Base-by-base conservation (phyloP, 1,140 invertebrate genomes). In the Brachionus rotundiformis region DNA sequence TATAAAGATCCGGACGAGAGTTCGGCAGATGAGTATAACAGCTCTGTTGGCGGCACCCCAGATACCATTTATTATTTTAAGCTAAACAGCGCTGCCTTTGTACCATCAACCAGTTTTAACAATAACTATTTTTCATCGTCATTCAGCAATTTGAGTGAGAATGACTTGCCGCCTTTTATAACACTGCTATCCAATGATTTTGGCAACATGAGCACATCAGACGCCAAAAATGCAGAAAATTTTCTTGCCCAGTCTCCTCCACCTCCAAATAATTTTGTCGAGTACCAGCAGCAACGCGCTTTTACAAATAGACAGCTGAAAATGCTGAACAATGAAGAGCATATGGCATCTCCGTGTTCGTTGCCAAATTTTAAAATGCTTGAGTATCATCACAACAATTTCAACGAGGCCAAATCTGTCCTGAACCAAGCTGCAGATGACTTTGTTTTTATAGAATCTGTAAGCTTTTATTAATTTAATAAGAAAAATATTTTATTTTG, bases 391-490 rank as follows among this genome's bases (percentile, higher is more conserved):
- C 11, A 36, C 11, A 79, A 79, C 59, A 79, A 79, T 59, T 77
- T 59, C 19, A 44, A 77, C 16, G 73, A 77, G 19, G 25, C 49
- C 11, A 79, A 79, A 79, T 25, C 27, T 5, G 59, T 41, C 0
- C 4, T 54, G 23, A 79, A 79, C 16, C 76, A 79, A 39, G 36
- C 89, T 73, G 89, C 90, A 83, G 91, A 92, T 83, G 92, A 92
- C 87, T 92, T 92, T 90, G 92, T 92, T 86, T 91, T 92, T 90
- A 91, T 92, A 88, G 92, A 92, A 87, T 68, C 85, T 84, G 85
- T 85, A 80, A 33, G 83, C 82, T 39, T 13, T 47, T 75, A n/a
- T 49, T 47, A 1, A n/a, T 47, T n/a, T 11, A 1, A 41, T 41
- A 41, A 11, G 39, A 13, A 41, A 10, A 41, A 41, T 41, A 11